Base-by-base conservation (phyloP, 2,888 invertebrate species). In the Caenorhabditis becei region DNA sequence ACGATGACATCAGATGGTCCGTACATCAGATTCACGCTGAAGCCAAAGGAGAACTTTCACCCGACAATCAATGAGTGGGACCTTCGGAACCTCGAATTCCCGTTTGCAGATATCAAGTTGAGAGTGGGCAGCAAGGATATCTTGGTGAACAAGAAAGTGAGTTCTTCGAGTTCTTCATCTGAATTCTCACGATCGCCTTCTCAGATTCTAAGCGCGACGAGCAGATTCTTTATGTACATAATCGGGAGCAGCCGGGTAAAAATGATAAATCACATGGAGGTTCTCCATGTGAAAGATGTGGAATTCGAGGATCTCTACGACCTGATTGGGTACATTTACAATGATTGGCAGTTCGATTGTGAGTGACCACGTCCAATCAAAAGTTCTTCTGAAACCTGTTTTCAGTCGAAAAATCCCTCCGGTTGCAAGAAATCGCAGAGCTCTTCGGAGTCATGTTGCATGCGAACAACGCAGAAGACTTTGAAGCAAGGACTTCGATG, bases 231-330 rank as follows among this genome's bases (percentile, higher is more conserved):
- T 20, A 28, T 28, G 8, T 54, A 41, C 44, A 62, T 71, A 20
- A 28, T 61, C 24, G 16, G 24, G 20, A 37, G 28, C 10, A 14
- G 28, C 10, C 41, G 61, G 11, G 16, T 44, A 5, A 62, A 61
- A 53, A 8, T 7, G 11, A 62, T 71, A 35, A 32, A 26, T 1
- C 2, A 51, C 14, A 23, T 24, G 28, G 47, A 58, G 14, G 69
- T 69, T n/a, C 32, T 61, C 1, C 11, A 71, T 18, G 53, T 71
- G 20, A 71, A 14, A 8, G 53, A 59, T 28, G 53, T 71, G 0
- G 10, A 20, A 5, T 71, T 62, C n/a, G 61, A 62, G 20, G 70
- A 71, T 44, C 61, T 71, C 10, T 71, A 62, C 28, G 70, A 71
- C 37, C 11, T 71, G 0, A 20, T 71, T 16, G 70, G 70, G n/a